phyloP scores from a whole-genome alignment of 2,888 invertebrate species.

The Oeneis ivallda region DNA sequence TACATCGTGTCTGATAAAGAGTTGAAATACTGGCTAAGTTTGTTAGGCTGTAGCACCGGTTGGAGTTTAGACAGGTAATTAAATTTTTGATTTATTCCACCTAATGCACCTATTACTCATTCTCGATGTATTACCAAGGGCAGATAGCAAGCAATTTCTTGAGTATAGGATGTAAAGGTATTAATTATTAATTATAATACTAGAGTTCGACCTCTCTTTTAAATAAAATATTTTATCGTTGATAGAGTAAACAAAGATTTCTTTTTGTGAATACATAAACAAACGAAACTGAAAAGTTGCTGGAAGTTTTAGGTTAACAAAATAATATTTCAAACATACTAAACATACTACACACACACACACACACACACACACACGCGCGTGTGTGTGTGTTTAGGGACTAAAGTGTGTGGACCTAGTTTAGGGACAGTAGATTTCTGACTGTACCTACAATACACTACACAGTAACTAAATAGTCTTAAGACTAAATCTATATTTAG shows the following conservation, averaged over 20 bases:
- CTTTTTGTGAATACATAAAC: too few species aligned
- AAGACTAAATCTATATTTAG: too few species aligned
- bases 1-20: constrained; percentile 1
- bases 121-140: constrained; percentile 6
- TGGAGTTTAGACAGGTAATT: constrained; percentile 22
- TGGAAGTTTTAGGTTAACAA: too few species aligned
- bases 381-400: too few species aligned
- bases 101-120: constrained; percentile 21
- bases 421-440: too few species aligned
- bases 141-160: constrained; percentile 8
- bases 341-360: too few species aligned
- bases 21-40: constrained; percentile 9
- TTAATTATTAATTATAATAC: constrained; percentile 12
- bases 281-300: too few species aligned
- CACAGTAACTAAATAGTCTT: too few species aligned
- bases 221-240: neutral
- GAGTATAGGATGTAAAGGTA: constrained; percentile 10
- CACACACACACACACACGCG: too few species aligned
- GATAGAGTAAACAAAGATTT: neutral
- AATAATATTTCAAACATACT: too few species aligned
- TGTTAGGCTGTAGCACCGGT: constrained; percentile 11
- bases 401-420: too few species aligned
- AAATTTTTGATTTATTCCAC: constrained; percentile 26
- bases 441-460: too few species aligned
- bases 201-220: neutral